These are phyloP conservation scores for Aplochiton taeniatus DNA, from an alignment of 2,797 vertebrate genomes.

Conservation along the genomic window DNA sequence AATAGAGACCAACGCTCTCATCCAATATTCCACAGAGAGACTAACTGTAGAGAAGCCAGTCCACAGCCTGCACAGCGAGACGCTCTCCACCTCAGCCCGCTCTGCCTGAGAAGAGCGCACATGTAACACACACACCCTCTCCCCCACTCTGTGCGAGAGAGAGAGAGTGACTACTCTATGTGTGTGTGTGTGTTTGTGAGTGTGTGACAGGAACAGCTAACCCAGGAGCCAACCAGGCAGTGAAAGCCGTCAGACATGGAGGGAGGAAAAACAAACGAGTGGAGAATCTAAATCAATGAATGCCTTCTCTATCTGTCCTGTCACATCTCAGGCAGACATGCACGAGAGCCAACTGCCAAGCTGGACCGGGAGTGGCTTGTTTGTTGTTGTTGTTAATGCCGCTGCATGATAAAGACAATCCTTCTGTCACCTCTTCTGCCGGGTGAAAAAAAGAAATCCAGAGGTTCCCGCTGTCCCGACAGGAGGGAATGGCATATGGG, in stretches of 20 bases:
- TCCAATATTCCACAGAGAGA: slow-evolving; percentile 28
- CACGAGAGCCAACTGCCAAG: slow-evolving; percentile 23
- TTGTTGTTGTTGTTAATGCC: slow-evolving; percentile 10
- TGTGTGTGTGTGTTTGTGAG: no score
- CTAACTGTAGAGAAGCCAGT: slow-evolving; percentile 40
- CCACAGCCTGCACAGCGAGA: slow-evolving; percentile 45
- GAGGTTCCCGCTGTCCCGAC: slow-evolving; percentile 14
- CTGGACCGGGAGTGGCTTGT: background rate
- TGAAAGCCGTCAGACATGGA: slow-evolving; percentile 65
- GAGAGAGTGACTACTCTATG: no score
- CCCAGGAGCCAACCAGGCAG: slow-evolving; percentile 35
- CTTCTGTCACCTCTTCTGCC: slow-evolving; percentile 29
- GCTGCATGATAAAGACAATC: background rate
- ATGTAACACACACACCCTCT: slow-evolving; percentile 29
- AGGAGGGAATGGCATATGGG: slow-evolving; percentile 38
- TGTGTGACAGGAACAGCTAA: slow-evolving; percentile 41
- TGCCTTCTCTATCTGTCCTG: slow-evolving; percentile 47
- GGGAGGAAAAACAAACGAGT: slow-evolving; percentile 49
- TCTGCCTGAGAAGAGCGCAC: slow-evolving; percentile 46
- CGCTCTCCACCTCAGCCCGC: slow-evolving; percentile 42
- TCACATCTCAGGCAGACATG: slow-evolving; percentile 27
- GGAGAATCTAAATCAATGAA: slow-evolving; percentile 56
- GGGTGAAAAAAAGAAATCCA: slow-evolving; percentile 2
- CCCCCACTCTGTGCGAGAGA: slow-evolving; percentile 26
- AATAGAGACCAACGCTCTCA: slow-evolving; percentile 1